These are phyloP conservation scores for Eupithecia subfuscata DNA, from an alignment of 2,888 invertebrate genomes.

Conservation along the genomic window DNA sequence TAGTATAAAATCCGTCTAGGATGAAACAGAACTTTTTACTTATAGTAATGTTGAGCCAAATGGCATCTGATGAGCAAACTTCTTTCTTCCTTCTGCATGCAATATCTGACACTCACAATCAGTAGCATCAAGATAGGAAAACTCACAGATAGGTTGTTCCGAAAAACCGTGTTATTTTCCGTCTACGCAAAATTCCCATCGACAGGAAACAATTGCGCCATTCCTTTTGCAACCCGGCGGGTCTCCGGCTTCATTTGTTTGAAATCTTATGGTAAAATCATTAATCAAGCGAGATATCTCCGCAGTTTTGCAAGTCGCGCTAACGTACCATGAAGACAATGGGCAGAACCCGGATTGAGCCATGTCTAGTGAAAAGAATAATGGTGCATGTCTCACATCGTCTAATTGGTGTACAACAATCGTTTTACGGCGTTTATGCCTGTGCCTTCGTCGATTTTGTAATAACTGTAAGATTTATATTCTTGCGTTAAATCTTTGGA, in stretches of 20 bases:
- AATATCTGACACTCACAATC: background rate
- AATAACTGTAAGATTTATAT: constrained; percentile 21
- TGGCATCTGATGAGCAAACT: background rate
- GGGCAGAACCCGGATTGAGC: constrained; percentile 54
- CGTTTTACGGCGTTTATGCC: constrained; percentile 64
- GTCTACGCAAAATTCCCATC: constrained; percentile 23
- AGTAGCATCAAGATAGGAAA: background rate
- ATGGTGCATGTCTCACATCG: constrained; percentile 56
- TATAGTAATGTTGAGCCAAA: background rate
- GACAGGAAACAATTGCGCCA: constrained; percentile 43
- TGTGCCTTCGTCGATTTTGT: constrained; percentile 35
- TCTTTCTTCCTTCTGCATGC: background rate
- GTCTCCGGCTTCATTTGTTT: constrained; percentile 54
- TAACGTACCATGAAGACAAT: constrained; percentile 75
- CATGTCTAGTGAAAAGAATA: constrained; percentile 56
- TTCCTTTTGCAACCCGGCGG: constrained; percentile 49
- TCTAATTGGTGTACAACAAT: constrained; percentile 59
- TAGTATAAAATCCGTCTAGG: background rate
- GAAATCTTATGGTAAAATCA: constrained; percentile 79
- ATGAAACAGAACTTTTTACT: background rate
- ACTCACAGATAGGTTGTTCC: background rate
- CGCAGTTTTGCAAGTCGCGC: constrained; percentile 58
- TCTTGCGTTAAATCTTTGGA: background rate
- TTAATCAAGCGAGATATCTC: constrained; percentile 75
- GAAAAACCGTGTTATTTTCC: constrained; percentile 5